These are phyloP conservation scores for Solen grandis DNA, from an alignment of 1,140 invertebrate species.

Conservation along the genomic window DNA sequence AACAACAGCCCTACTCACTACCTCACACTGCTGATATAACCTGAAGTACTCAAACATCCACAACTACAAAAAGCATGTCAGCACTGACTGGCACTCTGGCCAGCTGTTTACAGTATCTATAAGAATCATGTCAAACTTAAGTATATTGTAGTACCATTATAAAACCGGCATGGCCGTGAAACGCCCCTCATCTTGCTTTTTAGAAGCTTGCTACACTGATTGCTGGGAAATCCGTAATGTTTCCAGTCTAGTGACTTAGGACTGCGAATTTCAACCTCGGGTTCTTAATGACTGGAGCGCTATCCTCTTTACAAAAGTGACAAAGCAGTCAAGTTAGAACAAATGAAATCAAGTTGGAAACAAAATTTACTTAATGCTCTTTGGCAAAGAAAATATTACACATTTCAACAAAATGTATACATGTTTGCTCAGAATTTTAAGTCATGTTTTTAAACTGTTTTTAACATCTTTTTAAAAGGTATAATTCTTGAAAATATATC, in stretches of 20 bases:
- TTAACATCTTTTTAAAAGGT: too few relatives aligned
- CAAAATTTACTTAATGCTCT: too few relatives aligned
- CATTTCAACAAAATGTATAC: constrained; percentile 1
- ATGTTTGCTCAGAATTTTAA: not conserved
- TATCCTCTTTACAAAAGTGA: constrained; percentile 61
- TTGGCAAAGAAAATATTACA: constrained; percentile 28
- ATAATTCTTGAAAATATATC: too few relatives aligned
- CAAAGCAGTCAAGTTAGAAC: constrained; percentile 49
- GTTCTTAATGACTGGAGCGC: constrained; percentile 55
- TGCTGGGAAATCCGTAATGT: constrained; percentile 15
- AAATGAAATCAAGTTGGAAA: not conserved
- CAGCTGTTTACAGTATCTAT: too few relatives aligned
- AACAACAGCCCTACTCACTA: too few relatives aligned
- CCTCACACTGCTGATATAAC: too few relatives aligned
- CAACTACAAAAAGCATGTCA: too few relatives aligned
- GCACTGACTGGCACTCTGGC: too few relatives aligned
- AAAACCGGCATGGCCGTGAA: constrained; percentile 19
- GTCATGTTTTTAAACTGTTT: too few relatives aligned
- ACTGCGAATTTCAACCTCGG: constrained; percentile 56
- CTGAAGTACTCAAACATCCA: too few relatives aligned
- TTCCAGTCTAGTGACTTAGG: constrained; percentile 34
- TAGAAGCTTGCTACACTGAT: constrained; percentile 56
- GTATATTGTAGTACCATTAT: constrained; percentile 23
- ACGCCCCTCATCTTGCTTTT: constrained; percentile 18
- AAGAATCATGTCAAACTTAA: constrained; percentile 30